Evolutionary conservation across 2,113 vertebrate species (phyloP).

Genomic region (Gambusia holbrooki): DNA sequence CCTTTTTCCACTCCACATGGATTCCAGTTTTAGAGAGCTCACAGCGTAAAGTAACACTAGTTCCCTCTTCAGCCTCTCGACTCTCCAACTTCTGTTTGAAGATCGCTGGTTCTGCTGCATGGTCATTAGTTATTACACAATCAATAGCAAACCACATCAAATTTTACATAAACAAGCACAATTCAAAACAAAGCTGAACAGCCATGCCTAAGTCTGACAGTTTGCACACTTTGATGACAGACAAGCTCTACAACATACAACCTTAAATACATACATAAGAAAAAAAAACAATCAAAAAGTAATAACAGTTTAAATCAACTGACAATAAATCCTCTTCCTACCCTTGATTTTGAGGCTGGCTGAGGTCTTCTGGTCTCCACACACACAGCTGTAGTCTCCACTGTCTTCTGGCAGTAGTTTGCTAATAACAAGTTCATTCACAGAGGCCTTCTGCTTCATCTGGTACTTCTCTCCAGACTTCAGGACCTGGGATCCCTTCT

Average conservation of each 20-base stretch:
- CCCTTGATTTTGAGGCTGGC: constrained; percentile 73
- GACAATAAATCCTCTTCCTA: constrained; percentile 38
- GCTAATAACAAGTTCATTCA: constrained; percentile 74
- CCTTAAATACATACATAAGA: not conserved
- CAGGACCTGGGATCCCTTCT: constrained; percentile 70
- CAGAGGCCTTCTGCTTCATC: constrained; percentile 66
- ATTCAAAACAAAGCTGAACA: too few relatives aligned
- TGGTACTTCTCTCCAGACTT: constrained; percentile 80
- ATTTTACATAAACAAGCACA: too few relatives aligned
- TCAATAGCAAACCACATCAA: not conserved
- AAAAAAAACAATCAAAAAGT: not conserved
- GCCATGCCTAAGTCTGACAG: too few relatives aligned
- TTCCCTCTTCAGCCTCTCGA: constrained; percentile 71
- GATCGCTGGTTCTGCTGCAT: constrained; percentile 16
- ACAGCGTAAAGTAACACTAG: constrained; percentile 75
- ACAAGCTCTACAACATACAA: not conserved
- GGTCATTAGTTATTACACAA: constrained; percentile 10
- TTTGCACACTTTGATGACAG: not conserved
- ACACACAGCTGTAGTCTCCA: constrained; percentile 81
- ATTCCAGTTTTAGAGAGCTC: constrained; percentile 79
- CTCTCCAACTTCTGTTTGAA: constrained; percentile 9
- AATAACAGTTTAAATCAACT: not conserved
- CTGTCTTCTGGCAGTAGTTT: constrained; percentile 63
- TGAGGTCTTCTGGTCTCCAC: constrained; percentile 79
- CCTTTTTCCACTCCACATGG: constrained; percentile 84